These are phyloP conservation scores for Goniozus legneri DNA, from an alignment of 1,140 invertebrate genomes.

Conservation along the genomic window DNA sequence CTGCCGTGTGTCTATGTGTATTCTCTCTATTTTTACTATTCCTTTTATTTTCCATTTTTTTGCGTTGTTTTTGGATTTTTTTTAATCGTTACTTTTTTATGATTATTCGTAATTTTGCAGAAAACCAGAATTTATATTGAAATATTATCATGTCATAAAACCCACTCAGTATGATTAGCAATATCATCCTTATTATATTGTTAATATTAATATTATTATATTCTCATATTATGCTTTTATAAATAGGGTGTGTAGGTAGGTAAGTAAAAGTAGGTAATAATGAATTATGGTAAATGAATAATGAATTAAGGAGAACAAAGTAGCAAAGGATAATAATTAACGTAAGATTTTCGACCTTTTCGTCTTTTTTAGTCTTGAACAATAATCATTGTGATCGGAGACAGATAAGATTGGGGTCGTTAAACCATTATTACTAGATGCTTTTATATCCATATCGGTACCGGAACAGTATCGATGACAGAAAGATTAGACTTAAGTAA, in stretches of 20 bases:
- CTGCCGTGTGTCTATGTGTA: slow-evolving; percentile 24
- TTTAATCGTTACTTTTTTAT: slow-evolving; percentile 9
- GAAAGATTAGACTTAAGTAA: slow-evolving; percentile 45
- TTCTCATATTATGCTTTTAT: slow-evolving; percentile 56
- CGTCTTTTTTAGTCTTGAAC: slow-evolving; percentile 7
- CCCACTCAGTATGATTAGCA: slow-evolving; percentile 56
- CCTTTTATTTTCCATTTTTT: slow-evolving; percentile 4
- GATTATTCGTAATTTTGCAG: slow-evolving; percentile 8
- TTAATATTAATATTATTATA: slow-evolving; percentile 56
- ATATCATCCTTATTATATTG: slow-evolving; percentile 55
- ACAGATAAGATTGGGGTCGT: slow-evolving; percentile 24
- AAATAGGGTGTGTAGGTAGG: slow-evolving; percentile 49
- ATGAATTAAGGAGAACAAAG: slow-evolving; percentile 25
- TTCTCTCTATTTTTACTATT: slow-evolving; percentile 8
- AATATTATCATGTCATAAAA: slow-evolving; percentile 55
- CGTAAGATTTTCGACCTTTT: slow-evolving; percentile 18
- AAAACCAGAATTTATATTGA: slow-evolving; percentile 47
- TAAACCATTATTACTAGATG: slow-evolving; percentile 44
- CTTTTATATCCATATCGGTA: slow-evolving; percentile 16
- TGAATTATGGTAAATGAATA: slow-evolving; percentile 31
- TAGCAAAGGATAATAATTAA: slow-evolving; percentile 26
- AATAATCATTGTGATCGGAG: slow-evolving; percentile 20
- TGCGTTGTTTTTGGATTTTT: background rate
- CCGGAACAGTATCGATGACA: slow-evolving; percentile 22
- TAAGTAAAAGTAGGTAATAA: slow-evolving; percentile 33